Evolutionary conservation across 2,888 invertebrate genomes (phyloP).

Genomic region (Trissolcus brochymenae): DNA sequence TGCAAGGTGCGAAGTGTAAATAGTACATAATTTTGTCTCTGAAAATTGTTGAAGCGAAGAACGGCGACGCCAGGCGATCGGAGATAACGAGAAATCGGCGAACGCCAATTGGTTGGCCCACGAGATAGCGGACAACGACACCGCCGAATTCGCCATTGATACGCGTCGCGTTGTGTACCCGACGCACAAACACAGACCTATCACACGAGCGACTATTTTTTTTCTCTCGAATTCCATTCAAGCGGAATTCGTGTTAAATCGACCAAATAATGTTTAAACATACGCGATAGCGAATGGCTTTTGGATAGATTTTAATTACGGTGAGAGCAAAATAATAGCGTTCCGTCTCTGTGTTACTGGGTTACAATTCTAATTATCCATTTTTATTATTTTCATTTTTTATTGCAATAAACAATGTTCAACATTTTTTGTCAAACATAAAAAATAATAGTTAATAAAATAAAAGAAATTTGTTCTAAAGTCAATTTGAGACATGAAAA

Average conservation of each 20-base stretch:
- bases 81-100: constrained; percentile 42
- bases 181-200: constrained; percentile 37
- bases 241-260: constrained; percentile 44
- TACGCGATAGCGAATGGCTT: constrained; percentile 22
- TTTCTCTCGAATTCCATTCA: constrained; percentile 41
- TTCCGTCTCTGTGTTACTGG: no score
- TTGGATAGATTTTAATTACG: constrained; percentile 12
- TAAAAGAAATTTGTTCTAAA: no score
- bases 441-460: no score
- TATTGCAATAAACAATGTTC: no score
- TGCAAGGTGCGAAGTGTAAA: constrained; percentile 45
- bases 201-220: constrained; percentile 19
- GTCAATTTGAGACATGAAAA: no score
- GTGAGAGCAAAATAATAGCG: not conserved
- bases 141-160: constrained; percentile 50
- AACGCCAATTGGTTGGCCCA: constrained; percentile 31
- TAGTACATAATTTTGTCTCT: constrained; percentile 28
- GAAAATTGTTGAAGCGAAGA: constrained; percentile 29
- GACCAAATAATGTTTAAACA: constrained; percentile 41
- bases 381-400: no score
- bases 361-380: no score
- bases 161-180: constrained; percentile 40
- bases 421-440: no score
- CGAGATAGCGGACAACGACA: constrained; percentile 49
- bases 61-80: constrained; percentile 38